Evolutionary conservation across 2,113 vertebrate species (phyloP), one percentile per base, ranked within the genome.

Genomic region (Lasiurus borealis): DNA sequence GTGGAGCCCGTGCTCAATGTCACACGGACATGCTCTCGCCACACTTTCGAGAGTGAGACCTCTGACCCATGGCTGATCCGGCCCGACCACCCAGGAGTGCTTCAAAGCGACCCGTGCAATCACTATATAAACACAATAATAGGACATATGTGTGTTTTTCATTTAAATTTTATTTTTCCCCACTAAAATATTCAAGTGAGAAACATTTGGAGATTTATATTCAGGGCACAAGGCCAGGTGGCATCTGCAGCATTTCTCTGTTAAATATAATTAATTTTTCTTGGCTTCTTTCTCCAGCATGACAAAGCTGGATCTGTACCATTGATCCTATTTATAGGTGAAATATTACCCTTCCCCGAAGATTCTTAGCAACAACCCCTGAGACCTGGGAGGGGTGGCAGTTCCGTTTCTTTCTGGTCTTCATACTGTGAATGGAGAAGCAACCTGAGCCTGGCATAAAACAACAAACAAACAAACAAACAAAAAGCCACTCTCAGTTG

Each of bases 181-280:
- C 88, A 91, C 85, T 90, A 83, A 96, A 95, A 95, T 85, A 91
- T 88, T 91, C 95, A 94, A 96, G 96, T 77, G 92, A 97, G 96
- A 96, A 97, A 96, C 97, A 97, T 96, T 97, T 97, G 97, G 95
- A 96, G 95, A 97, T 97, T 97, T 94, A 95, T 96, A 97, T 96
- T 97, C 95, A 95, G 95, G 97, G 96, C 96, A 97, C 93, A 92
- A 80, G 95, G 96, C 95, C 97, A 96, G 94, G 92, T 95, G 96
- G 95, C 95, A 95, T 95, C 81, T 29, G 21, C 85, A 96, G 85
- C 54, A 82, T 93, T 92, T 95, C 96, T 96, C 97, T 97, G 97
- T 97, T 95, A 97, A 95, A 95, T 94, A 89, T 87, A 97, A 97
- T 97, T 97, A 96, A 97, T 96, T 96, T 97, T 91, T 64, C 97